Evolutionary conservation across 2,888 invertebrate genomes (phyloP), one percentile per base, ranked within the genome.

Genomic region (Cyaniris semiargus): DNA sequence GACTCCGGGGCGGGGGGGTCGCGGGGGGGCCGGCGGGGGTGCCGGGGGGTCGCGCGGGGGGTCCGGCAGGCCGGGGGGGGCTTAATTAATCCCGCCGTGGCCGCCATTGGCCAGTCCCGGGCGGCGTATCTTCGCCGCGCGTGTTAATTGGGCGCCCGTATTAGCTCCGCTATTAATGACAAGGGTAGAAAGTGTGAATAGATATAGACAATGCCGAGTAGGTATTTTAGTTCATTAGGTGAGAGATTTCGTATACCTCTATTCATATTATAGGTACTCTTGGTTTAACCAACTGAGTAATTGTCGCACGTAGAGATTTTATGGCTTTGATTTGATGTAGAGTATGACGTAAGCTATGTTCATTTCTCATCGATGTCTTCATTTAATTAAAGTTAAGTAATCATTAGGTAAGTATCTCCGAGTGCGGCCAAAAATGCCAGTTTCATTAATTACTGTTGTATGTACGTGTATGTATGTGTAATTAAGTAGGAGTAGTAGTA

Each of bases 41-140:
- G 80, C 84, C 77, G 82, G 84, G 83, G 82, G 81, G 81, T 79
- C 83, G 81, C 85, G 83, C 80, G 83, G 83, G 83, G 81, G 78
- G 83, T 79, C 85, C 85, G 84, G 86, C 83, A 83, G 90, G 87
- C 90, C 92, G 90, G 91, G 92, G 92, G 90, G 92, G 93, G 91
- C 91, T 93, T 94, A 94, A 94, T 94, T 93, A 94, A 94, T 93
- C 93, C 93, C 90, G 86, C 88, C 90, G 91, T 88, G 91, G 89
- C 90, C 89, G 91, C 93, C 89, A 94, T 94, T 94, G 94, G 94
- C 92, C 92, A 88, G 89, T 86, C 87, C 89, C 89, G 89, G 89
- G 88, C 89, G 91, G 90, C 85, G 85, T 86, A 84, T 87, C 90
- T 89, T 90, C 91, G 92, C 44, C 92, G 92, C 87, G 90, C 91